These are phyloP conservation scores for Perca schrenkii DNA, from an alignment of 2,113 vertebrate species.

Conservation along the genomic window DNA sequence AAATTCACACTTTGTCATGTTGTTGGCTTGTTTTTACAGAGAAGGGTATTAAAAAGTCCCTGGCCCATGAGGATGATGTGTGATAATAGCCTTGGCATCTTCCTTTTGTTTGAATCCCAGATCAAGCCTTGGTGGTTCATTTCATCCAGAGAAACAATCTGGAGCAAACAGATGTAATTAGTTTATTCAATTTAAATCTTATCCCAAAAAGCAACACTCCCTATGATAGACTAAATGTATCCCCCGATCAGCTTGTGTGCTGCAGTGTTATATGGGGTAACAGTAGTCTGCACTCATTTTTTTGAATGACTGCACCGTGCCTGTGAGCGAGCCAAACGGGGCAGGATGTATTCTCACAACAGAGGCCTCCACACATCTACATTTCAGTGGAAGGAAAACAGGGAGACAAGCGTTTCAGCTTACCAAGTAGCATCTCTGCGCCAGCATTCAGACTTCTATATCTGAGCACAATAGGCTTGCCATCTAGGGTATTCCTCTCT, in stretches of 20 bases:
- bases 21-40: conserved; percentile 20
- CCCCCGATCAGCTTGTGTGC: conserved; percentile 21
- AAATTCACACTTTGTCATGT: conserved; percentile 2
- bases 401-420: conserved; percentile 59
- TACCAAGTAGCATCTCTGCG: conserved; percentile 52
- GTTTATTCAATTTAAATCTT: conserved; percentile 62
- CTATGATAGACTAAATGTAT: conserved; percentile 35
- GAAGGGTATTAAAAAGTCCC: conserved; percentile 4
- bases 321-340: conserved; percentile 57
- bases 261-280: conserved; percentile 53
- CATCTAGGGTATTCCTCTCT: conserved; percentile 43
- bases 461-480: conserved; percentile 49
- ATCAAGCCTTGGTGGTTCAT: conserved; percentile 23
- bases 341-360: conserved; percentile 61
- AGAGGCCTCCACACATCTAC: conserved; percentile 52
- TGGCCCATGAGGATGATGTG: conserved; percentile 25
- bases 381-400: conserved; percentile 53
- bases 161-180: conserved; percentile 56
- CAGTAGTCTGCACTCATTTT: conserved; percentile 60
- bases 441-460: conserved; percentile 48
- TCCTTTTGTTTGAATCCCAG: conserved; percentile 49
- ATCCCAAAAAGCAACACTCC: conserved; percentile 34
- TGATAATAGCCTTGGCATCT: conserved; percentile 43
- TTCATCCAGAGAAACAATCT: conserved; percentile 55
- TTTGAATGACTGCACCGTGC: conserved; percentile 73